phyloP scores from a whole-genome alignment of 2,797 vertebrate species.

The Glossophaga mutica region DNA sequence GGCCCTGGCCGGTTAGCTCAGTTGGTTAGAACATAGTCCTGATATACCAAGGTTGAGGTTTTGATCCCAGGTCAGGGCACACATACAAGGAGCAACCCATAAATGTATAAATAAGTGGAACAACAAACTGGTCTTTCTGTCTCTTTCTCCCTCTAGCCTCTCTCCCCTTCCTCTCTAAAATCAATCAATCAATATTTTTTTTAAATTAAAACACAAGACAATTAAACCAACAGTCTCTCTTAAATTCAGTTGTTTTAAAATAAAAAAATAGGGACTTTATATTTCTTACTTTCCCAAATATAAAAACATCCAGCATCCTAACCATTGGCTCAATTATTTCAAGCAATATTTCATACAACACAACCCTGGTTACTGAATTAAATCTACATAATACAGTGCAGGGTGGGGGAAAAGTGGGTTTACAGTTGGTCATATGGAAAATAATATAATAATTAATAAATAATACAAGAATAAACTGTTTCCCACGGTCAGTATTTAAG shows the following conservation, averaged over 20 bases:
- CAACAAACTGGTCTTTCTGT: not conserved
- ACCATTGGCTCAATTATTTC: slow-evolving; percentile 7
- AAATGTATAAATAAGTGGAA: not conserved
- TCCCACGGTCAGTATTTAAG: not conserved
- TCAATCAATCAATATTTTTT: not conserved
- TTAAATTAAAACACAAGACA: slow-evolving; percentile 34
- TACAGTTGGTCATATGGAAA: not conserved
- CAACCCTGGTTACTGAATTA: slow-evolving; percentile 9
- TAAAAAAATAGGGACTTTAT: not conserved
- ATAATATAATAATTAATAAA: not conserved
- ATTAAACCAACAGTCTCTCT: not conserved
- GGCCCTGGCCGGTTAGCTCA: not conserved
- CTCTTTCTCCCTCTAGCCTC: not conserved
- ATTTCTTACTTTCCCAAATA: slow-evolving; percentile 18
- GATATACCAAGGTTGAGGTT: not conserved
- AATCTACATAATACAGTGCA: not conserved
- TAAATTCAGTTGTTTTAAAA: slow-evolving; percentile 31
- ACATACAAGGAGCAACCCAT: not conserved
- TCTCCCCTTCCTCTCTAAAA: not conserved
- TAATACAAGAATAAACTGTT: not conserved
- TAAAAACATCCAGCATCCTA: slow-evolving; percentile 1
- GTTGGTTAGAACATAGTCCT: not conserved
- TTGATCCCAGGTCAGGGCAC: not conserved
- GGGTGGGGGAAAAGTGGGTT: not conserved
- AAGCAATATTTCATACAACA: slow-evolving; percentile 15